These are phyloP conservation scores for Synanthedon tipuliformis DNA, from an alignment of 2,888 invertebrate genomes.

Conservation along the genomic window DNA sequence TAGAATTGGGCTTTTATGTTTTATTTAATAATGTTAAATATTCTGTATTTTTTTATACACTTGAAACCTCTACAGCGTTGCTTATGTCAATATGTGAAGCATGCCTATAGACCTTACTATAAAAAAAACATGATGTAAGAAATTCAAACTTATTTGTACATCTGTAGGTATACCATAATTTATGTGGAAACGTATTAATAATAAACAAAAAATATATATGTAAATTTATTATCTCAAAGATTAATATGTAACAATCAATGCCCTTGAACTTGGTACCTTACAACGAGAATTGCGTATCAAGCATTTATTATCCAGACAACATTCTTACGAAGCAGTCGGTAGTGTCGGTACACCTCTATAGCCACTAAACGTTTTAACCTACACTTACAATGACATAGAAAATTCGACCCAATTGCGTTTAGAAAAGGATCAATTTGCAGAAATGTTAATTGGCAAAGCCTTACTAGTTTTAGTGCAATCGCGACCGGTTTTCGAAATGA, in stretches of 20 bases:
- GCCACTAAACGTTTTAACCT: not conserved
- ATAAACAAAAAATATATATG: too few relatives aligned
- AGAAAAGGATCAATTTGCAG: not conserved
- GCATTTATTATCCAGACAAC: constrained; percentile 15
- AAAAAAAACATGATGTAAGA: too few relatives aligned
- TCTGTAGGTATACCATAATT: too few relatives aligned
- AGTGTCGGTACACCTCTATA: not conserved
- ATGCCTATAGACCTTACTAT: too few relatives aligned
- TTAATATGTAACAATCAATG: constrained; percentile 3
- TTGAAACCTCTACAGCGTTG: too few relatives aligned
- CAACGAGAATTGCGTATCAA: constrained; percentile 16
- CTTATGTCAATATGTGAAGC: too few relatives aligned
- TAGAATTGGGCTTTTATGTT: too few relatives aligned
- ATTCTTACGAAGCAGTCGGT: constrained; percentile 5
- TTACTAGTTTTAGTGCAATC: not conserved
- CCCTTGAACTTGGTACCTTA: constrained; percentile 29
- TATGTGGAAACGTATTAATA: too few relatives aligned
- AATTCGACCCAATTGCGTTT: not conserved
- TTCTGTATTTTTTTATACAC: too few relatives aligned
- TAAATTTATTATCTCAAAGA: too few relatives aligned
- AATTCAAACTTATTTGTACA: too few relatives aligned
- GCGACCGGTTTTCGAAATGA: constrained; percentile 4
- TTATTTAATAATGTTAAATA: too few relatives aligned
- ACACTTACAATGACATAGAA: not conserved
- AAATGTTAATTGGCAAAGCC: not conserved